Percentiles rank a stretch among this genome's conserved stretches.
Evolutionary conservation across 2,113 vertebrate species (phyloP).

Genomic region (Dipodomys stephensi): DNA sequence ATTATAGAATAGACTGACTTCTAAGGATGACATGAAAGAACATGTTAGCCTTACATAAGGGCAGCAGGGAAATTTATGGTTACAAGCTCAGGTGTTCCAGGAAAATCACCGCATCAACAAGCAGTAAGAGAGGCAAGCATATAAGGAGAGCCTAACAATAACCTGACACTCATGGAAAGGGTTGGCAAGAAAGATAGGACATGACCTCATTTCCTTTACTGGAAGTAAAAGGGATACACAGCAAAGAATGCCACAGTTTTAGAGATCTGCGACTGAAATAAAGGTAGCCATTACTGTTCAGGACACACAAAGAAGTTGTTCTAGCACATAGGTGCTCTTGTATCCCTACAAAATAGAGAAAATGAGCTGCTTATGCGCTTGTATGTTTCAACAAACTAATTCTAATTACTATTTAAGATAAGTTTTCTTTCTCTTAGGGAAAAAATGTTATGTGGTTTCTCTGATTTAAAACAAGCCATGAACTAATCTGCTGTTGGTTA

Average conservation of each 20-base stretch:
- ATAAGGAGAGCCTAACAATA: slow-evolving; percentile 70
- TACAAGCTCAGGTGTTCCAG: slow-evolving; percentile 73
- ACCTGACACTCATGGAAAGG: slow-evolving; percentile 62
- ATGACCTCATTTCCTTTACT: slow-evolving; percentile 62
- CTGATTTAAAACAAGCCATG: slow-evolving; percentile 15
- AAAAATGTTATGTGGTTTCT: neutral
- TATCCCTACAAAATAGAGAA: neutral
- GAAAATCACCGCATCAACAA: slow-evolving; percentile 76
- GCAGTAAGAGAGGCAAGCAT: slow-evolving; percentile 51
- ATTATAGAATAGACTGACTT: slow-evolving; percentile 53
- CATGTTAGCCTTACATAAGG: slow-evolving; percentile 47
- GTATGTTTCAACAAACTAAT: neutral
- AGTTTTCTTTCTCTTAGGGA: neutral
- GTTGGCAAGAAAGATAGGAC: slow-evolving; percentile 69
- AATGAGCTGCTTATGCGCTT: neutral
- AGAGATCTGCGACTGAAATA: slow-evolving; percentile 43
- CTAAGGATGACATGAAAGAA: slow-evolving; percentile 9
- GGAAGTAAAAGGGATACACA: neutral
- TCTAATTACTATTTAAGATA: neutral
- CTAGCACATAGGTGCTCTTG: neutral
- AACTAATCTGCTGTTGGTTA: slow-evolving; percentile 53
- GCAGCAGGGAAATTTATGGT: slow-evolving; percentile 71
- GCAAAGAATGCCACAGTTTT: neutral
- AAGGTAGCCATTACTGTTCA: slow-evolving; percentile 73
- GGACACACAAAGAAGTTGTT: slow-evolving; percentile 5